These are phyloP conservation scores for Brachionus manjavacas DNA, from an alignment of 1,140 invertebrate genomes.

Conservation along the genomic window DNA sequence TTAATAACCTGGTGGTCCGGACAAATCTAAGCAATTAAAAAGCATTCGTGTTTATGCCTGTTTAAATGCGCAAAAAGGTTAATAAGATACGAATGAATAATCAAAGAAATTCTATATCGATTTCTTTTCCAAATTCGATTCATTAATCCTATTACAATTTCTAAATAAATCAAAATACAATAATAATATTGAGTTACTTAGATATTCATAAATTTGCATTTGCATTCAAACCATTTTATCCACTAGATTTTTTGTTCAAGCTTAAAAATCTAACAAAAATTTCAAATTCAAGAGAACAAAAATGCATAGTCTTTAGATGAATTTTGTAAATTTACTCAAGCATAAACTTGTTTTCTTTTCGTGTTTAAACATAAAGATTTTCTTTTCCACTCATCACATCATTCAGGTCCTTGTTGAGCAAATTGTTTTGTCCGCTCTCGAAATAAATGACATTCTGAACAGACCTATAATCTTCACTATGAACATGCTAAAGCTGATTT, in stretches of 20 bases:
- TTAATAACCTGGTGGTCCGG: neutral
- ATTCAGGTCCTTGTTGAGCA: neutral
- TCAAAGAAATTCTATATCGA: neutral
- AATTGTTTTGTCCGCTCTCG: neutral
- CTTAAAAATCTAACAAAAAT: neutral
- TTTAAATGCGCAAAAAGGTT: neutral
- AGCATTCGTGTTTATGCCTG: neutral
- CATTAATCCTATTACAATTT: neutral
- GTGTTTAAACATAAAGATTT: neutral
- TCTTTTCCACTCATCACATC: neutral
- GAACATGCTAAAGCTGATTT: neutral
- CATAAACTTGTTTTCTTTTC: neutral
- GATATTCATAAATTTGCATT: neutral
- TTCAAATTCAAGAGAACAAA: neutral
- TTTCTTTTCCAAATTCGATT: neutral
- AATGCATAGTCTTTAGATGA: neutral
- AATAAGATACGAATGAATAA: neutral
- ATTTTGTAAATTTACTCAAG: neutral
- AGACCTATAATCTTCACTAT: neutral
- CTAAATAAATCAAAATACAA: neutral
- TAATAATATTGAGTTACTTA: neutral
- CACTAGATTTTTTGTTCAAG: neutral
- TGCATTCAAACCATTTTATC: neutral
- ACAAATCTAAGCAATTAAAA: neutral
- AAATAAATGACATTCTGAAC: neutral